phyloP scores from a whole-genome alignment of 2,113 vertebrate species.

The Fulmarus glacialis region DNA sequence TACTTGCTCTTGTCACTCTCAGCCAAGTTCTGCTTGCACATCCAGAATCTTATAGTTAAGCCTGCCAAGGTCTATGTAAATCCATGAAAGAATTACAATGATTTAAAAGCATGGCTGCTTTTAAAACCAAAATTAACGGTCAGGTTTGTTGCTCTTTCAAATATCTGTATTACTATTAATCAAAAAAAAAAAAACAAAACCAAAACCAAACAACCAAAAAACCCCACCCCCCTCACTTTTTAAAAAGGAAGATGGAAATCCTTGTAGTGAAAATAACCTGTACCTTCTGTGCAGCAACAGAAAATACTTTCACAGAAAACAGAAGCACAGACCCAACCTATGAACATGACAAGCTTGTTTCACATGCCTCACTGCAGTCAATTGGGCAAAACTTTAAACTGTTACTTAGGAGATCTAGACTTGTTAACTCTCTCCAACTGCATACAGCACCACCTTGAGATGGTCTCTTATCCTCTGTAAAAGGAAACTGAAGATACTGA shows the following conservation, averaged over 20 bases:
- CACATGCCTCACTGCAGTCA: neutral
- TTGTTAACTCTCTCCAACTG: neutral
- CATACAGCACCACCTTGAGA: neutral
- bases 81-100: neutral
- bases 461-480: neutral
- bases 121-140: neutral
- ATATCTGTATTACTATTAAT: neutral
- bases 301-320: neutral
- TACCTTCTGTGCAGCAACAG: neutral
- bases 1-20: neutral
- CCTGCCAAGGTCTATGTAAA: neutral
- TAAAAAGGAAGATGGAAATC: neutral
- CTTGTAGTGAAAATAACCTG: neutral
- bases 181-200: neutral
- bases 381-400: neutral
- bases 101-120: neutral
- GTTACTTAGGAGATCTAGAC: neutral
- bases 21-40: neutral
- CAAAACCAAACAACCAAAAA: neutral
- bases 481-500: neutral
- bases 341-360: neutral
- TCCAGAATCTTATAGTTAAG: neutral
- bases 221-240: fast-evolving
- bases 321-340: neutral
- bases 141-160: neutral